Percentiles rank a stretch among this genome's conserved stretches.
Conservation (phyloP, 2,797 vertebrate genomes). For the Coccyzus lansbergi region DNA sequence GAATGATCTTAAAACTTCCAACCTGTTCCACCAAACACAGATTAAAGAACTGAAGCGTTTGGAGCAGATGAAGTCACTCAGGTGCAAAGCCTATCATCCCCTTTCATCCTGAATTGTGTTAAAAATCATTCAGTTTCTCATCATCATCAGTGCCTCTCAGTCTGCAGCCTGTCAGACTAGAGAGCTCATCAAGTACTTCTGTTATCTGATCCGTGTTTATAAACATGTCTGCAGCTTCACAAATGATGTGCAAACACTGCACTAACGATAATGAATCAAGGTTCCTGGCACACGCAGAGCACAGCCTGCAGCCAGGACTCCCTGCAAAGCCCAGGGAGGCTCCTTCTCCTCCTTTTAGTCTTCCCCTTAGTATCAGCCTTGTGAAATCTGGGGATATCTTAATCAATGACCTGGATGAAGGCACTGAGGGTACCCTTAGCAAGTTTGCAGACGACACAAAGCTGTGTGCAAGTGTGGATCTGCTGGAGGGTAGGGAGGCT, state of each 20-base stretch:
- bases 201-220: constrained; percentile 40
- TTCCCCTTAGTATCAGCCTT: no score
- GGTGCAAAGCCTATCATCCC: not conserved
- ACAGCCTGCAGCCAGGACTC: not conserved
- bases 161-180: not conserved
- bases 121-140: constrained; percentile 3
- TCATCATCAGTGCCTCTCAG: not conserved
- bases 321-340: not conserved
- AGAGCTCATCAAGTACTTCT: constrained; percentile 22
- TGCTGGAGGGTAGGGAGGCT: no score
- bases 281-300: not conserved
- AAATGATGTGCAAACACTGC: constrained; percentile 21
- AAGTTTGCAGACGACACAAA: no score
- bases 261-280: not conserved
- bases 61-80: not conserved
- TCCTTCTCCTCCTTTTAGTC: not conserved
- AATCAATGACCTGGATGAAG: no score
- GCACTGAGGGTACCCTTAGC: no score
- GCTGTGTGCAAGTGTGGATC: no score
- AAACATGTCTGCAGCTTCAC: constrained; percentile 32
- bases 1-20: not conserved
- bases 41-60: not conserved
- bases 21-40: not conserved
- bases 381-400: no score
- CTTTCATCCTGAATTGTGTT: not conserved